These are phyloP conservation scores for Limonius californicus DNA, from an alignment of 1,140 invertebrate genomes.

Conservation along the genomic window DNA sequence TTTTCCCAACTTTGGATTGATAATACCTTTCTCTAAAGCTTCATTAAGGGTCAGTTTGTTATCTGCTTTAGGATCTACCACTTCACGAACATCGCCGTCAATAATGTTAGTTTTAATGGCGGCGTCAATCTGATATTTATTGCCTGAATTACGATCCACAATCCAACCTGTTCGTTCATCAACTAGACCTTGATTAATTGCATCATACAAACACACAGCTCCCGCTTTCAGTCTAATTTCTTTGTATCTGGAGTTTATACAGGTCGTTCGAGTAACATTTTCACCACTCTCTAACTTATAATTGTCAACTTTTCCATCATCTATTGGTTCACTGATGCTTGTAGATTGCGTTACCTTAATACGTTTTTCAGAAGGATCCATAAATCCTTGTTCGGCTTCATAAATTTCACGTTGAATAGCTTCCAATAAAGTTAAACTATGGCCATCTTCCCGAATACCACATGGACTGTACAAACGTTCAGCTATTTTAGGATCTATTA, in stretches of 20 bases:
- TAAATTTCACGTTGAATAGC: slow-evolving; percentile 85
- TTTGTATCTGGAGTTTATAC: slow-evolving; percentile 66
- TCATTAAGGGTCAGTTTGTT: slow-evolving; percentile 75
- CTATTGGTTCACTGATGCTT: slow-evolving; percentile 73
- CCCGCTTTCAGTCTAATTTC: slow-evolving; percentile 67
- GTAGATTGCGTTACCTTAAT: slow-evolving; percentile 69
- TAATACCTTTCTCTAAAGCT: slow-evolving; percentile 71
- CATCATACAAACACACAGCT: slow-evolving; percentile 74
- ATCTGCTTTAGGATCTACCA: slow-evolving; percentile 74
- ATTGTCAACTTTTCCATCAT: slow-evolving; percentile 73
- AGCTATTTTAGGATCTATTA: slow-evolving; percentile 72
- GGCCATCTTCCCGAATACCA: slow-evolving; percentile 73
- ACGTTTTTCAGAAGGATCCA: slow-evolving; percentile 65
- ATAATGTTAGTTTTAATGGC: slow-evolving; percentile 74
- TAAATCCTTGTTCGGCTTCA: slow-evolving; percentile 73
- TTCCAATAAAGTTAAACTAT: slow-evolving; percentile 76
- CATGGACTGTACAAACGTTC: slow-evolving; percentile 71
- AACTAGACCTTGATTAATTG: slow-evolving; percentile 75
- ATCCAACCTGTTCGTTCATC: slow-evolving; percentile 72
- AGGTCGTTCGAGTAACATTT: slow-evolving; percentile 73
- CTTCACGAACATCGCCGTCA: slow-evolving; percentile 70
- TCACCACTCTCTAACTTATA: slow-evolving; percentile 64
- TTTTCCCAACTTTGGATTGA: slow-evolving; percentile 74
- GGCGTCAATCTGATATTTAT: slow-evolving; percentile 74
- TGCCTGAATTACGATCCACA: slow-evolving; percentile 76